phyloP scores from a whole-genome alignment of 2,888 invertebrate species.

The Xiphydria camelus region DNA sequence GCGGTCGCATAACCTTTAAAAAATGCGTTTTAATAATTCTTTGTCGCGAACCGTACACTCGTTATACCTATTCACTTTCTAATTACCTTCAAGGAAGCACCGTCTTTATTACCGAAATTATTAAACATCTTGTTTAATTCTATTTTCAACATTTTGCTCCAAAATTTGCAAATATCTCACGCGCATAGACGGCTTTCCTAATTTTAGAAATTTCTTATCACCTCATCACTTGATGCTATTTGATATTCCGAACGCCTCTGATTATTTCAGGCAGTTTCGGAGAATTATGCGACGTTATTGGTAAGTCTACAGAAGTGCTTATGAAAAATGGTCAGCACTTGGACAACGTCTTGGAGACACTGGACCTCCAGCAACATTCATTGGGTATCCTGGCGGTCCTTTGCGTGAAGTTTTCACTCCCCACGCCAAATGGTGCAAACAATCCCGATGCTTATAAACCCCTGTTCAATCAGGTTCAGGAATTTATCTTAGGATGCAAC shows the following conservation, averaged over 20 bases:
- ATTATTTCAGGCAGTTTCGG: conserved; percentile 70
- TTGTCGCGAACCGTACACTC: too few relatives aligned
- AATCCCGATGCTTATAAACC: conserved; percentile 56
- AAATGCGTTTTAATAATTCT: too few relatives aligned
- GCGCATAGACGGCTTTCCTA: background rate
- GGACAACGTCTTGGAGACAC: conserved; percentile 87
- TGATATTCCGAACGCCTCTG: too few relatives aligned
- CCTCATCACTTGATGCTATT: too few relatives aligned
- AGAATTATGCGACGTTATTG: conserved; percentile 74
- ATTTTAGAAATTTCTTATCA: background rate
- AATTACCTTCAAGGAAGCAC: too few relatives aligned
- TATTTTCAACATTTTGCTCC: too few relatives aligned
- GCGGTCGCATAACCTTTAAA: conserved; percentile 29
- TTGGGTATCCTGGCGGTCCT: conserved; percentile 86
- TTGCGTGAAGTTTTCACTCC: conserved; percentile 74
- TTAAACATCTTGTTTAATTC: too few relatives aligned
- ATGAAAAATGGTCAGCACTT: conserved; percentile 82
- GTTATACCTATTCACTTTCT: too few relatives aligned
- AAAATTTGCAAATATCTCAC: background rate
- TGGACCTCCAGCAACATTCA: conserved; percentile 90
- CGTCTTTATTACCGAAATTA: too few relatives aligned
- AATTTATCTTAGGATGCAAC: conserved; percentile 85
- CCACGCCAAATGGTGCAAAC: conserved; percentile 41
- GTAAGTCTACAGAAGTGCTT: conserved; percentile 79
- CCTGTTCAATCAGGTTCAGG: conserved; percentile 77